These are phyloP conservation scores for Melanocharis versteri DNA, from an alignment of 2,113 vertebrate species.

Conservation along the genomic window DNA sequence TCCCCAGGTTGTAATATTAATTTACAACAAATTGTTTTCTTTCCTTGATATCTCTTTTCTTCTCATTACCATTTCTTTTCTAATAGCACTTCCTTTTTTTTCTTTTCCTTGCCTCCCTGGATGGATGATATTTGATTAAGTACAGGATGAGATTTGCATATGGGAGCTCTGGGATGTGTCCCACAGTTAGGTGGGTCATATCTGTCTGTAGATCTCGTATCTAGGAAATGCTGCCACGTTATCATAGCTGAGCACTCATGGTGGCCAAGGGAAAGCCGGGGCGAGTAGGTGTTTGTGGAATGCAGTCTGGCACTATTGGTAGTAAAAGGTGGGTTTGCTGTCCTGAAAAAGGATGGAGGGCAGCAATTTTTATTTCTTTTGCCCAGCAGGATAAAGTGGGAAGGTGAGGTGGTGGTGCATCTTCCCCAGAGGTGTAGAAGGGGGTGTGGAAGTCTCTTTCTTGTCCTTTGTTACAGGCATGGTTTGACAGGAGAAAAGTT, in stretches of 20 bases:
- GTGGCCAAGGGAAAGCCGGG: neutral
- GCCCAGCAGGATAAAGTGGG: neutral
- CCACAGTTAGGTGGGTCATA: neutral
- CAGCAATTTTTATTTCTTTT: neutral
- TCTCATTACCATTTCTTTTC: constrained; percentile 53
- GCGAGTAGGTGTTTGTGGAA: neutral
- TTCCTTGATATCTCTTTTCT: constrained; percentile 45
- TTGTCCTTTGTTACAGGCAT: neutral
- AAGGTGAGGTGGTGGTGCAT: neutral
- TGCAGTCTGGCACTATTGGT: neutral
- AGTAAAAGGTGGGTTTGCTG: neutral
- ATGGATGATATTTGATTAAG: constrained; percentile 29
- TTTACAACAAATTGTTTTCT: constrained; percentile 62
- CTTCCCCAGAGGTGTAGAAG: neutral
- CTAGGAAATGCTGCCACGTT: neutral
- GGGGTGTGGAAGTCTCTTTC: neutral
- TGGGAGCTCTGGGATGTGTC: constrained; percentile 16
- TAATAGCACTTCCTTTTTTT: constrained; percentile 10
- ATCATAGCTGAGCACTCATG: neutral
- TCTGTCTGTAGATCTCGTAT: neutral
- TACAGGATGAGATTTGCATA: constrained; percentile 31
- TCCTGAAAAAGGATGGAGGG: neutral
- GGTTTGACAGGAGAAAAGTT: neutral
- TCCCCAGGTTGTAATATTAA: constrained; percentile 59
- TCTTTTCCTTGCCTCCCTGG: neutral